Percentiles rank a stretch among this genome's conserved stretches.
Evolutionary conservation across 2,888 invertebrate species (phyloP).

Genomic region (Meloe dianella): DNA sequence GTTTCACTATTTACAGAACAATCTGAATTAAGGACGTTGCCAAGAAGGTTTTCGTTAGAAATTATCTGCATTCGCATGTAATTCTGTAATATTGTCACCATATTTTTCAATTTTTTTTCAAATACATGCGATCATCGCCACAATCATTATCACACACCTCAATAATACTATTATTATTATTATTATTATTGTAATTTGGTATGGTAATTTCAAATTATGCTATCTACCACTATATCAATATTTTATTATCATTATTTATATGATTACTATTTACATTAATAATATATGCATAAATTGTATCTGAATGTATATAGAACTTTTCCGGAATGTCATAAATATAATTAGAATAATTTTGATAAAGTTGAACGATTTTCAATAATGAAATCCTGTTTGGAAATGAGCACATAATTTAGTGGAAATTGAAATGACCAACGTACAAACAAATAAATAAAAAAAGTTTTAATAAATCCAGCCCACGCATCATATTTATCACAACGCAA

Average conservation of each 20-base stretch:
- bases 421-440: neutral
- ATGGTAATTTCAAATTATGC: neutral
- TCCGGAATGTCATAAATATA: neutral
- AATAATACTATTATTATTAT: neutral
- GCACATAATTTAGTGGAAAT: neutral
- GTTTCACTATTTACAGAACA: too few relatives aligned
- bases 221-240: neutral
- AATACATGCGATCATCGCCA: neutral
- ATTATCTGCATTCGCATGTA: neutral
- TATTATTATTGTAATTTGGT: neutral
- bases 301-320: neutral
- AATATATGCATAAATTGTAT: neutral
- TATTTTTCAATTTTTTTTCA: neutral
- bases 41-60: neutral
- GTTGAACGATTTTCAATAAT: neutral
- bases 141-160: neutral
- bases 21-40: neutral
- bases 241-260: neutral
- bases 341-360: neutral
- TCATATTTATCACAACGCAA: constrained; percentile 7
- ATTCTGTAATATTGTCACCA: constrained; percentile 9
- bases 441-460: neutral
- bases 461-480: constrained; percentile 17
- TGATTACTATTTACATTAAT: neutral
- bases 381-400: neutral